phyloP scores from a whole-genome alignment of 2,888 invertebrate species.

The Volucella bombylans region DNA sequence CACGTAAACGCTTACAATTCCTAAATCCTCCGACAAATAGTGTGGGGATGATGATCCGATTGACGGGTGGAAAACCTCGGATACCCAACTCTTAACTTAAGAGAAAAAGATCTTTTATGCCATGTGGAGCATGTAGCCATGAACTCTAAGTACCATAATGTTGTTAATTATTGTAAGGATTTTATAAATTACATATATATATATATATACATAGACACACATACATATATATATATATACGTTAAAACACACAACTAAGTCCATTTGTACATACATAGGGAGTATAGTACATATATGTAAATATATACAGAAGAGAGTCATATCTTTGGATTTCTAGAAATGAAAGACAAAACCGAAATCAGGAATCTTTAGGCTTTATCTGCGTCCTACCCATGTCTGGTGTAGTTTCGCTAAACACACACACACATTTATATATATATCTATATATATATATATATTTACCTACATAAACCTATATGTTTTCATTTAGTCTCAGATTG shows the following conservation, averaged over 20 bases:
- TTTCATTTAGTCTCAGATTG: slow-evolving; percentile 25
- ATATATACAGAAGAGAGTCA: slow-evolving; percentile 61
- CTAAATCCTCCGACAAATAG: slow-evolving; percentile 51
- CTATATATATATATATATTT: slow-evolving; percentile 30
- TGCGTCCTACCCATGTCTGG: slow-evolving; percentile 49
- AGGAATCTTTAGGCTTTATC: slow-evolving; percentile 73
- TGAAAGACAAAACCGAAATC: slow-evolving; percentile 73
- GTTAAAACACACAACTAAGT: background rate
- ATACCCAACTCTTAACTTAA: slow-evolving; percentile 48
- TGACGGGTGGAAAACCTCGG: slow-evolving; percentile 7
- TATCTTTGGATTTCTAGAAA: slow-evolving; percentile 73
- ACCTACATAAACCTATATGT: slow-evolving; percentile 29
- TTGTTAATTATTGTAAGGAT: slow-evolving; percentile 62
- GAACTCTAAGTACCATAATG: slow-evolving; percentile 63
- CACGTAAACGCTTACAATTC: slow-evolving; percentile 65
- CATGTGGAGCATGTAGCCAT: slow-evolving; percentile 73
- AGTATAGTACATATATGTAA: too few species aligned
- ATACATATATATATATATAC: background rate
- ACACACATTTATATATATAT: slow-evolving; percentile 30
- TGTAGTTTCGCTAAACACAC: slow-evolving; percentile 53
- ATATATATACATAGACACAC: slow-evolving; percentile 43
- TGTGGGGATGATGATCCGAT: slow-evolving; percentile 8
- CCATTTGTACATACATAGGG: slow-evolving; percentile 25
- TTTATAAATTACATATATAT: slow-evolving; percentile 63
- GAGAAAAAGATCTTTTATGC: slow-evolving; percentile 64